Percentiles rank a stretch among this genome's conserved stretches.
Evolutionary conservation across 2,888 invertebrate species (phyloP).

Genomic region (Caenorhabditis panamensis): DNA sequence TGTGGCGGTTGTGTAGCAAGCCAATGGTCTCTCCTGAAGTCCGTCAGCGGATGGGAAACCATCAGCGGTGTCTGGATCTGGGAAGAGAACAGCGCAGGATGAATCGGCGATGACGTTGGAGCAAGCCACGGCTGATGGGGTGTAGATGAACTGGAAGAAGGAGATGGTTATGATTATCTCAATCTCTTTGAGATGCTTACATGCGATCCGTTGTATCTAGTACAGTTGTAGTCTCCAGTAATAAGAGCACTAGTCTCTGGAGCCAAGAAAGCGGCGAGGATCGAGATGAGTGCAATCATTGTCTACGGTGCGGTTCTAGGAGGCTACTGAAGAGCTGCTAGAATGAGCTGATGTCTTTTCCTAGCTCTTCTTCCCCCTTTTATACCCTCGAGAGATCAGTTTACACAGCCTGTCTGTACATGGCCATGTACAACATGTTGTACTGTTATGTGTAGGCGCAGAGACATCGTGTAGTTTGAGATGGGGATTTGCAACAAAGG

Average conservation of each 20-base stretch:
- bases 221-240: conserved; percentile 38
- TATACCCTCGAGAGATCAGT: no score
- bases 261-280: conserved; percentile 16
- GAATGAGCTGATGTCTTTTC: no score
- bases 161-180: conserved; percentile 28
- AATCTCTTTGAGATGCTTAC: no score
- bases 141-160: conserved; percentile 5
- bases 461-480: no score
- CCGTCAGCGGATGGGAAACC: conserved; percentile 19
- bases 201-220: not conserved
- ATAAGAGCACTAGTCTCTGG: conserved; percentile 23
- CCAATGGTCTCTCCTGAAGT: conserved; percentile 17
- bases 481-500: no score
- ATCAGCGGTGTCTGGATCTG: not conserved
- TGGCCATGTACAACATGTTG: no score
- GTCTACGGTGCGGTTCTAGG: no score
- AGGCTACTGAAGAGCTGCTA: not conserved
- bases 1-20: conserved; percentile 37
- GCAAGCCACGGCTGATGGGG: conserved; percentile 30
- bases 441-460: no score
- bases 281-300: conserved; percentile 38
- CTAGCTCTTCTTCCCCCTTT: no score
- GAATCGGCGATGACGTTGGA: conserved; percentile 30
- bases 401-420: no score
- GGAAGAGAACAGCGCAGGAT: conserved; percentile 39